A percentile compares a stretch with the other conserved stretches of the same genome.
These are phyloP conservation scores for Agonum fuliginosum DNA, from an alignment of 2,888 invertebrate species.

Conservation along the genomic window DNA sequence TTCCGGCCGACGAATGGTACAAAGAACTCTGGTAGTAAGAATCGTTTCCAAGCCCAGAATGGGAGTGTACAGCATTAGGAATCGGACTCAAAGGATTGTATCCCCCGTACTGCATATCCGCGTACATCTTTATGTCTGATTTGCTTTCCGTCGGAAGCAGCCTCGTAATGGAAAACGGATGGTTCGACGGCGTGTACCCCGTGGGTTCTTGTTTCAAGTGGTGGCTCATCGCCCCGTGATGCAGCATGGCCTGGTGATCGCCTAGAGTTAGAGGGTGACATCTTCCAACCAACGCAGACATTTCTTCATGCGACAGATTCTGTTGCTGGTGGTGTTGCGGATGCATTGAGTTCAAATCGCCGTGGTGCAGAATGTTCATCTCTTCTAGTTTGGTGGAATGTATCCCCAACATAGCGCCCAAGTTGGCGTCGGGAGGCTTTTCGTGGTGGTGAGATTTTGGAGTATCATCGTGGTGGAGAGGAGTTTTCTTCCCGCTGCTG, in stretches of 20 bases:
- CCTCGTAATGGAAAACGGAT: slow-evolving; percentile 96
- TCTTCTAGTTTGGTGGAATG: slow-evolving; percentile 77
- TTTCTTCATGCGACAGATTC: slow-evolving; percentile 76
- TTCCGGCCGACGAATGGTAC: slow-evolving; percentile 81
- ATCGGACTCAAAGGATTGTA: slow-evolving; percentile 79
- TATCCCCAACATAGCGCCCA: slow-evolving; percentile 71
- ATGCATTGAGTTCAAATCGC: slow-evolving; percentile 74
- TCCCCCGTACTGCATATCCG: slow-evolving; percentile 82
- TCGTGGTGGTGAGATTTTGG: slow-evolving; percentile 73
- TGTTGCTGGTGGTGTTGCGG: slow-evolving; percentile 75
- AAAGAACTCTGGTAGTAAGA: slow-evolving; percentile 90
- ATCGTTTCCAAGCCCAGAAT: slow-evolving; percentile 80
- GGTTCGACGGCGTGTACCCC: slow-evolving; percentile 88
- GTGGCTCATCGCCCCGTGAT: slow-evolving; percentile 75
- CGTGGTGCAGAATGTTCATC: slow-evolving; percentile 81
- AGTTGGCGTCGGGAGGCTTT: slow-evolving; percentile 74
- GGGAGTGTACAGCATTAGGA: slow-evolving; percentile 77
- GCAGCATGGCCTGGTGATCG: slow-evolving; percentile 73
- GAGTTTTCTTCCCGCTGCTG: slow-evolving; percentile 77
- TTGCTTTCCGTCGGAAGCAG: slow-evolving; percentile 92
- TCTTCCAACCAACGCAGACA: slow-evolving; percentile 80
- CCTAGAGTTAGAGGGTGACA: slow-evolving; percentile 75
- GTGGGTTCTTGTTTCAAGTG: slow-evolving; percentile 87
- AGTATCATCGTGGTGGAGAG: slow-evolving; percentile 76
- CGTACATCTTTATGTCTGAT: slow-evolving; percentile 93